Evolutionary conservation across 2,797 vertebrate species (phyloP).

Genomic region (Alectoris magna): DNA sequence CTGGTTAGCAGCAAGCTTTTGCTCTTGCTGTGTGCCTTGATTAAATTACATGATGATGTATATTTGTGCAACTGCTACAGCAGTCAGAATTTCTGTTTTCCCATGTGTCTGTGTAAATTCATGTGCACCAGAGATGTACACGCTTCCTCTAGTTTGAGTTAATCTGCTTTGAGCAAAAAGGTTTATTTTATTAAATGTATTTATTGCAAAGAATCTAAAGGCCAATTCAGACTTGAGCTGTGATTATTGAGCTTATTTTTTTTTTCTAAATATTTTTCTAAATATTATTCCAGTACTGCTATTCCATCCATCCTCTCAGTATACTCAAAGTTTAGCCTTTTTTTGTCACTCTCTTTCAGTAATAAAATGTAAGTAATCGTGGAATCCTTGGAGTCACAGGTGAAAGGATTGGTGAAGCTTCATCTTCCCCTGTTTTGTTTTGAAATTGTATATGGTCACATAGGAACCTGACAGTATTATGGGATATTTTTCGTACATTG

Average conservation of each 20-base stretch:
- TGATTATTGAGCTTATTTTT: neutral
- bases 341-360: neutral
- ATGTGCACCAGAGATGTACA: neutral
- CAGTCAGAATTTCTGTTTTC: neutral
- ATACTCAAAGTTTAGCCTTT: neutral
- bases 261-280: neutral
- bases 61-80: neutral
- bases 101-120: neutral
- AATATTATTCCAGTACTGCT: neutral
- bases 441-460: neutral
- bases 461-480: neutral
- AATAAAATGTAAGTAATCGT: neutral
- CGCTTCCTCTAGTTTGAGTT: neutral
- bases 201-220: fast-evolving
- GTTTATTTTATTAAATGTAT: neutral
- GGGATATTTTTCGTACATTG: neutral
- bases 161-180: neutral
- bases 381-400: neutral
- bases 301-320: neutral
- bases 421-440: constrained; percentile 2
- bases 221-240: neutral
- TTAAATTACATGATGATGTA: neutral
- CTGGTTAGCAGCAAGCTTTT: fast-evolving
- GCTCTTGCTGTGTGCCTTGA: neutral
- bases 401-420: neutral